A percentile compares a stretch with the other conserved stretches of the same genome.
Conservation (phyloP, 1,140 invertebrate genomes). For the Saccostrea echinata region DNA sequence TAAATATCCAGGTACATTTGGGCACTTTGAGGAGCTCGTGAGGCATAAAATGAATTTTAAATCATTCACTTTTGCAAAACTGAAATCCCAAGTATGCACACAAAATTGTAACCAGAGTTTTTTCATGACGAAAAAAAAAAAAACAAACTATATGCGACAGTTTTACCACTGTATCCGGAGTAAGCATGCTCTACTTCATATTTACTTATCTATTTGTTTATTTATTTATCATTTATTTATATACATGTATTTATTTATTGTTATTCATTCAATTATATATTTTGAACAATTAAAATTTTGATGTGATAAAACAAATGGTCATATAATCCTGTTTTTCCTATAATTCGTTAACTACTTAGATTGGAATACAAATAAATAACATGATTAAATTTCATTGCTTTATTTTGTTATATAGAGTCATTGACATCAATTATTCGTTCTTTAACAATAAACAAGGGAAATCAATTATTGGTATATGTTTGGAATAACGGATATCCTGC, state of each 20-base stretch:
- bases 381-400: not conserved
- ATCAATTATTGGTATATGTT: conserved; percentile 9
- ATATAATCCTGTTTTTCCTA: too few species aligned
- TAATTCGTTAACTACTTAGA: too few species aligned
- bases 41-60: too few species aligned
- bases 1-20: not conserved
- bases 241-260: too few species aligned
- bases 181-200: not conserved
- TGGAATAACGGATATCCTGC: conserved; percentile 50
- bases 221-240: too few species aligned
- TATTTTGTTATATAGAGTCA: not conserved
- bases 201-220: too few species aligned
- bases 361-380: too few species aligned
- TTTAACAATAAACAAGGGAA: not conserved
- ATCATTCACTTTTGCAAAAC: conserved; percentile 33
- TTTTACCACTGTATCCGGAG: conserved; percentile 45
- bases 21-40: too few species aligned
- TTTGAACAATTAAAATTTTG: too few species aligned
- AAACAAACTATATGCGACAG: conserved; percentile 47
- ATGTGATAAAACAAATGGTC: too few species aligned
- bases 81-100: not conserved
- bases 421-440: not conserved
- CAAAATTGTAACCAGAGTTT: conserved; percentile 28
- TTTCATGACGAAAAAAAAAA: not conserved
- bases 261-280: too few species aligned